A percentile compares a stretch with the other conserved stretches of the same genome.
These are phyloP conservation scores for Notolepis coatsorum DNA, from an alignment of 2,797 vertebrate species.

Conservation along the genomic window DNA sequence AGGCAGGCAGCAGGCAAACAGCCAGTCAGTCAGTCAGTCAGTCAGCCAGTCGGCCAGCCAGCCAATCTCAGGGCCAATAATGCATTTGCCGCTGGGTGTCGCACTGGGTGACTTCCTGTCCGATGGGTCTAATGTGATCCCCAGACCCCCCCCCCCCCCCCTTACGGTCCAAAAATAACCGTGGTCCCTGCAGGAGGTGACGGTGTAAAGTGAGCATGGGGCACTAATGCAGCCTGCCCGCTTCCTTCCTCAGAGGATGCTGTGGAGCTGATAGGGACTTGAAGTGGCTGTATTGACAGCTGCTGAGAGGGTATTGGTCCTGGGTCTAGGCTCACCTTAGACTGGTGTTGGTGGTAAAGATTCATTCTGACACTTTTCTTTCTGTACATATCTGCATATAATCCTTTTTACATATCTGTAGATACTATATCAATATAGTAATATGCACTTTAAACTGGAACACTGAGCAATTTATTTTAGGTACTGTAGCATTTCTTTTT, in stretches of 20 bases:
- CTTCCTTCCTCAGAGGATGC: slow-evolving; percentile 71
- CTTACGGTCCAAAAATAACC: slow-evolving; percentile 78
- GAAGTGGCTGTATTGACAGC: slow-evolving; percentile 41
- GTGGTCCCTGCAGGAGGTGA: slow-evolving; percentile 65
- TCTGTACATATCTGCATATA: too few species aligned
- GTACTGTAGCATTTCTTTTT: too few species aligned
- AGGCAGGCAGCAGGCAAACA: neutral
- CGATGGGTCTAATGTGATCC: slow-evolving; percentile 73
- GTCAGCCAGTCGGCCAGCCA: too few species aligned
- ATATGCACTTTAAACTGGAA: too few species aligned
- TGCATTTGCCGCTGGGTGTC: slow-evolving; percentile 63
- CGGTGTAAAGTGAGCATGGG: slow-evolving; percentile 52
- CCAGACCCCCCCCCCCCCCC: too few species aligned
- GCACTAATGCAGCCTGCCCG: slow-evolving; percentile 54
- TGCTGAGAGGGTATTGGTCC: slow-evolving; percentile 19
- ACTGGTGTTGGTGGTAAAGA: slow-evolving; percentile 45
- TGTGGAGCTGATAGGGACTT: neutral
- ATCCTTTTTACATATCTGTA: too few species aligned
- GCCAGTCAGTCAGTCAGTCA: slow-evolving; percentile 26
- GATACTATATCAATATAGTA: too few species aligned
- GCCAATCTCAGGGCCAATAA: slow-evolving; percentile 53
- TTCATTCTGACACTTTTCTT: too few species aligned
- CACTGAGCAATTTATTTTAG: too few species aligned
- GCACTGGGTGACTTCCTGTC: slow-evolving; percentile 78
- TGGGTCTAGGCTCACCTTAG: slow-evolving; percentile 11